Evolutionary conservation across 2,888 invertebrate genomes (phyloP).

Genomic region (Muschampia plurimacula): DNA sequence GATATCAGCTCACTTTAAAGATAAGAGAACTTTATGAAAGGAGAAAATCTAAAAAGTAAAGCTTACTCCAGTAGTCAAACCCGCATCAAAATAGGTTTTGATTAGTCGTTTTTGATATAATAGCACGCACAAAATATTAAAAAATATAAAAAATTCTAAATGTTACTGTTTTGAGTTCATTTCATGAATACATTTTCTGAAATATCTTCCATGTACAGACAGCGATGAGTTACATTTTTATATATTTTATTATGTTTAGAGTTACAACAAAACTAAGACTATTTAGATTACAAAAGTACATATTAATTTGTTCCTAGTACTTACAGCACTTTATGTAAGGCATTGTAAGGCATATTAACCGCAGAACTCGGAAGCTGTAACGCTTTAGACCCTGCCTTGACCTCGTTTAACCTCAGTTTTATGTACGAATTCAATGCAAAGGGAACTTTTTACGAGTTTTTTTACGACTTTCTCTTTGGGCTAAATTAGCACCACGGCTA

Average conservation of each 20-base stretch:
- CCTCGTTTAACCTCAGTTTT: conserved; percentile 35
- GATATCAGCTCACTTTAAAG: not conserved
- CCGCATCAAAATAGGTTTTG: too few relatives aligned
- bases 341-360: conserved; percentile 15
- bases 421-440: conserved; percentile 38
- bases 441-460: conserved; percentile 37
- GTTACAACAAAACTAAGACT: not conserved
- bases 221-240: too few relatives aligned
- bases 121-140: too few relatives aligned
- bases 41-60: not conserved
- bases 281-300: not conserved
- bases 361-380: conserved; percentile 32
- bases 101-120: too few relatives aligned
- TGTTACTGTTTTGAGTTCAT: too few relatives aligned
- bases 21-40: too few relatives aligned
- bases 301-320: conserved; percentile 15
- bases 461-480: conserved; percentile 36
- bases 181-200: too few relatives aligned
- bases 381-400: conserved; percentile 32
- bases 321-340: conserved; percentile 15
- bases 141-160: too few relatives aligned
- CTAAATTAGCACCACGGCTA: conserved; percentile 34
- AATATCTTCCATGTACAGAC: too few relatives aligned
- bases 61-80: too few relatives aligned
- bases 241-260: too few relatives aligned